These are phyloP conservation scores for Lumbricus terrestris DNA, from an alignment of 2,888 invertebrate species.

Conservation along the genomic window DNA sequence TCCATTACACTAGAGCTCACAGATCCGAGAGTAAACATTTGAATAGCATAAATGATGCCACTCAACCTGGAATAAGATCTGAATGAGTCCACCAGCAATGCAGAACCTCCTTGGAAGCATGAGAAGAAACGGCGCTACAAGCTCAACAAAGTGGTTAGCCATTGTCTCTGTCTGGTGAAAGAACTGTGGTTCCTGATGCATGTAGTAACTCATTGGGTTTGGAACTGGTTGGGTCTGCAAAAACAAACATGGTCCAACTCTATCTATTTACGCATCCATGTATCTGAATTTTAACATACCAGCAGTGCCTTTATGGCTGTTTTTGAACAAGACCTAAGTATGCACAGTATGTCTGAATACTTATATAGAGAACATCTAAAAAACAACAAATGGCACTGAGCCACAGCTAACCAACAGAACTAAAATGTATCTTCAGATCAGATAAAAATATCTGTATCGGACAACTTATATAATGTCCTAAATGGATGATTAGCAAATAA, in stretches of 20 bases:
- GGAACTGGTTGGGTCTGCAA: conserved; percentile 61
- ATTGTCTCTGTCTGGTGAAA: conserved; percentile 59
- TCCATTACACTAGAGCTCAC: no score
- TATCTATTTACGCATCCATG: background rate
- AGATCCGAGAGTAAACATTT: background rate
- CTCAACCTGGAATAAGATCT: conserved; percentile 58
- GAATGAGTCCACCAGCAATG: conserved; percentile 56
- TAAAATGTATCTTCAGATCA: no score
- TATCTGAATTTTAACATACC: background rate
- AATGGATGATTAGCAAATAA: background rate
- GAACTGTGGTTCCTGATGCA: conserved; percentile 57
- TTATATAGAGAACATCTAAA: no score
- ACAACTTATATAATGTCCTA: background rate
- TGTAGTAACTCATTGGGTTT: conserved; percentile 59
- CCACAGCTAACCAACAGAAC: no score
- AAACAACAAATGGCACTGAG: no score
- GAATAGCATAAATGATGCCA: background rate
- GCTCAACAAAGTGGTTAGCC: conserved; percentile 59
- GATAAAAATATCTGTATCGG: no score
- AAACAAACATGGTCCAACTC: background rate
- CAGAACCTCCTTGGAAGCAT: conserved; percentile 44
- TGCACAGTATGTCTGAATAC: no score
- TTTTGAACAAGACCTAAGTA: background rate
- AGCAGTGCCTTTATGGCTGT: background rate
- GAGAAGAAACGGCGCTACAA: conserved; percentile 56